Evolutionary conservation across 2,888 invertebrate species (phyloP), one percentile per base, ranked within the genome.

Genomic region (Drosophila robusta): DNA sequence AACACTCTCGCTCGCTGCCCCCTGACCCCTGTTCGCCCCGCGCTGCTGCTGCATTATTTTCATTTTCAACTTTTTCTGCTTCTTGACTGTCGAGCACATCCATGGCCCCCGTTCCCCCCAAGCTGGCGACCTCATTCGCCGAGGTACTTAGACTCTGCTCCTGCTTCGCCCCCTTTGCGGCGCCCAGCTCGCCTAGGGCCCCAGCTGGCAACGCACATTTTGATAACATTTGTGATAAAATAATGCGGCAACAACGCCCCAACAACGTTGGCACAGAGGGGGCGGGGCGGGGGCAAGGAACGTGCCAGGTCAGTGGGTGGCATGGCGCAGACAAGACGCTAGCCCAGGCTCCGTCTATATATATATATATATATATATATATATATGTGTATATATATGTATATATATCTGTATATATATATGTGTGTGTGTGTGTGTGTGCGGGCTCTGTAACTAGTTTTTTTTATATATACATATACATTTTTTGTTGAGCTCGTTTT

Each of bases 291-390:
- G 29, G 50, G 26, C 49, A 54, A 26, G 29, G 57, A 70, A 87
- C 81, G 87, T 87, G 83, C 86, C 89, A 85, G 85, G 85, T 85
- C 85, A 85, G 85, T 85, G 85, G 85, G 85, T 84, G 89, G 89
- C 69, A 69, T 75, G 84, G 77, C 68, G 51, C 70, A 74, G 75
- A 73, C 78, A 78, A 78, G 75, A 68, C 65, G 62, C 51, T 67
- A 51, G 47, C 52, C 50, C 60, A 52, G 45, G 50, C 67, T 39
- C 44, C 61, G 45, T 51, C 14, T 44, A 34, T 29, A 29, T 49
- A 16, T 9, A 29, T 9, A 29, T 9, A 29, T 9, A 9, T 29
- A 29, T 29, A 7, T 26, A 1, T 26, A 26, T 26, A 7, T 45
- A 38, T 46, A 29, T 11, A 8, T 22, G 11, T 51, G 12, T 49